phyloP scores from a whole-genome alignment of 2,797 vertebrate genomes.

The Echeneis naucrates region DNA sequence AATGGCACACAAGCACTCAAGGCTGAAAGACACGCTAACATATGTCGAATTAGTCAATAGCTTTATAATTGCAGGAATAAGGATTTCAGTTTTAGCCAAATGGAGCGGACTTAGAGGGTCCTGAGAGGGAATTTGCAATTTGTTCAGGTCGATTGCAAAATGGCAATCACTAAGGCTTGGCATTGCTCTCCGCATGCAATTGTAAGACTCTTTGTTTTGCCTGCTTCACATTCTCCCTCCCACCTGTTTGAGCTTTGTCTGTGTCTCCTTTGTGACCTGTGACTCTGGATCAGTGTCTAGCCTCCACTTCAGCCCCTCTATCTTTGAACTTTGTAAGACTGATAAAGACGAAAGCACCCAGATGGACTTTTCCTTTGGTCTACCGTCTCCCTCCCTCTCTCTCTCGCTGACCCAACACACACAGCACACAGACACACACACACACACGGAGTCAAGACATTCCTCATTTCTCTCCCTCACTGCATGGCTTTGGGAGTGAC shows the following conservation, averaged over 20 bases:
- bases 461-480: conserved; percentile 43
- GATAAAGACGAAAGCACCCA: conserved; percentile 82
- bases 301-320: conserved; percentile 84
- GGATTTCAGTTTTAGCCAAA: conserved; percentile 71
- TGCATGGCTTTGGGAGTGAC: conserved; percentile 77
- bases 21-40: conserved; percentile 77
- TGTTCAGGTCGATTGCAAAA: conserved; percentile 75
- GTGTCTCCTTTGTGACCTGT: conserved; percentile 83
- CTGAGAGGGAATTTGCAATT: conserved; percentile 74
- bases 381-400: conserved; percentile 43
- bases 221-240: conserved; percentile 7
- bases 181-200: conserved; percentile 41
- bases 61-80: conserved; percentile 79
- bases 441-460: conserved; percentile 40
- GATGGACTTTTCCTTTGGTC: conserved; percentile 79
- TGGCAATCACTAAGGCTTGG: conserved; percentile 68
- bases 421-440: conserved; percentile 36
- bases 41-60: conserved; percentile 77
- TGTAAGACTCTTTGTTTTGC: conserved; percentile 37
- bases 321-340: conserved; percentile 91
- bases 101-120: conserved; percentile 70
- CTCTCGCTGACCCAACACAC: conserved; percentile 29
- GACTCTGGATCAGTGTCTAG: conserved; percentile 79
- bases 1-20: conserved; percentile 76
- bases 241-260: conserved; percentile 63